phyloP scores from a whole-genome alignment of 2,113 vertebrate species.

The Aythya baeri region DNA sequence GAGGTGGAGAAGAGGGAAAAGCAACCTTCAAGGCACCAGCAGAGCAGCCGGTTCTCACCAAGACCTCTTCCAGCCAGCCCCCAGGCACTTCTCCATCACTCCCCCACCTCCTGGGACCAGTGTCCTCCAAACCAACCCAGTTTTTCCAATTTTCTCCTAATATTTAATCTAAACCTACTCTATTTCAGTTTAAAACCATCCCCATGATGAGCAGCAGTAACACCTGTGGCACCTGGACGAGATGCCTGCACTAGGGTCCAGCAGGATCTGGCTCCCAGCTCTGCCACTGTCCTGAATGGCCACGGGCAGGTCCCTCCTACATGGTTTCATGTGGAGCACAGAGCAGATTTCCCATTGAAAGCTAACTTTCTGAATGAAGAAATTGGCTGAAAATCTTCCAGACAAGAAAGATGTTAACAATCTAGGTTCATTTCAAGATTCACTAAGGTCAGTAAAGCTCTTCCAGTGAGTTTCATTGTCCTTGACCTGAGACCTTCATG shows the following conservation, averaged over 20 bases:
- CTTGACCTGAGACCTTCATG: not conserved
- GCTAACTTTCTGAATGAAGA: not conserved
- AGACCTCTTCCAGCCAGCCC: not conserved
- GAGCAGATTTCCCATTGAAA: not conserved
- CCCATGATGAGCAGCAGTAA: not conserved
- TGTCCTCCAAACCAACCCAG: not conserved
- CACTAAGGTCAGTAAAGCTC: not conserved
- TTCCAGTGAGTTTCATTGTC: not conserved
- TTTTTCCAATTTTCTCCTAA: not conserved
- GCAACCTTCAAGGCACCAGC: not conserved
- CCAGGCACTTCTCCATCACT: not conserved
- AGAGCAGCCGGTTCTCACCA: not conserved
- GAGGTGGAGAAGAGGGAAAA: not conserved
- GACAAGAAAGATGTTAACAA: not conserved
- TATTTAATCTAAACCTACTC: no score
- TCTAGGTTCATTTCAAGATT: not conserved
- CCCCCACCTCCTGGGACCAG: not conserved
- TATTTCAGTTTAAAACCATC: no score
- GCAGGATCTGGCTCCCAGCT: not conserved
- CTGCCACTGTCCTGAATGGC: not conserved
- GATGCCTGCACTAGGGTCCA: fast-evolving
- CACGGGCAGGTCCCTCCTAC: not conserved
- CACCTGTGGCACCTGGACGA: not conserved
- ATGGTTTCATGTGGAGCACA: fast-evolving
- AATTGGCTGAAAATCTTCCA: not conserved